A percentile compares a stretch with the other conserved stretches of the same genome.
Evolutionary conservation across 2,888 invertebrate genomes (phyloP).

Genomic region (Trachelus iudaicus): DNA sequence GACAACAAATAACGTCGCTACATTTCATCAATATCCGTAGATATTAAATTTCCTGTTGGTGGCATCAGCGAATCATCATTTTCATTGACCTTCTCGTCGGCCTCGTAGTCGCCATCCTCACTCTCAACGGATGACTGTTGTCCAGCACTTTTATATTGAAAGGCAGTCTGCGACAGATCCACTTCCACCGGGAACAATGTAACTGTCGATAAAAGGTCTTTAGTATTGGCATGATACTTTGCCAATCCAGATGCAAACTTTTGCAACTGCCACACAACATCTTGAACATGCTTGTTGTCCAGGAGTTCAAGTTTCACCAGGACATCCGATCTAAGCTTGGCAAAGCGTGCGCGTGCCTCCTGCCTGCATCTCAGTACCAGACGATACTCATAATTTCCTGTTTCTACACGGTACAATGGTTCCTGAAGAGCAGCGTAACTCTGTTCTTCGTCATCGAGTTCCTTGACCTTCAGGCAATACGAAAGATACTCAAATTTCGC

Average conservation of each 20-base stretch:
- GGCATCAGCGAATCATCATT: slow-evolving; percentile 40
- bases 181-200: slow-evolving; percentile 95
- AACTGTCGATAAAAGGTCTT: slow-evolving; percentile 80
- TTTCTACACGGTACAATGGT: slow-evolving; percentile 96
- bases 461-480: slow-evolving; percentile 98
- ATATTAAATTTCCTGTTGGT: slow-evolving; percentile 33
- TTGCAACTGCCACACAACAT: slow-evolving; percentile 87
- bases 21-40: slow-evolving; percentile 27
- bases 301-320: slow-evolving; percentile 96
- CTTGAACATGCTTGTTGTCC: slow-evolving; percentile 98
- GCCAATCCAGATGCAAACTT: slow-evolving; percentile 88
- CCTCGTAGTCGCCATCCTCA: slow-evolving; percentile 41
- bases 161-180: slow-evolving; percentile 91
- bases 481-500: slow-evolving; percentile 99
- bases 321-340: slow-evolving; percentile 88
- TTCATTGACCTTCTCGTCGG: slow-evolving; percentile 29
- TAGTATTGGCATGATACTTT: slow-evolving; percentile 79
- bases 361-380: slow-evolving; percentile 95
- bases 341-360: slow-evolving; percentile 89
- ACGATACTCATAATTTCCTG: slow-evolving; percentile 99
- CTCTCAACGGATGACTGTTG: slow-evolving; percentile 47
- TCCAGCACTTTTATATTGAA: slow-evolving; percentile 83
- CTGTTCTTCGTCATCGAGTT: slow-evolving; percentile 99
- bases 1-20: slow-evolving; percentile 14
- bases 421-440: slow-evolving; percentile 93